Evolutionary conservation across 2,113 vertebrate genomes (phyloP), one percentile per base, ranked within the genome.

Genomic region (Anoura caudifer): DNA sequence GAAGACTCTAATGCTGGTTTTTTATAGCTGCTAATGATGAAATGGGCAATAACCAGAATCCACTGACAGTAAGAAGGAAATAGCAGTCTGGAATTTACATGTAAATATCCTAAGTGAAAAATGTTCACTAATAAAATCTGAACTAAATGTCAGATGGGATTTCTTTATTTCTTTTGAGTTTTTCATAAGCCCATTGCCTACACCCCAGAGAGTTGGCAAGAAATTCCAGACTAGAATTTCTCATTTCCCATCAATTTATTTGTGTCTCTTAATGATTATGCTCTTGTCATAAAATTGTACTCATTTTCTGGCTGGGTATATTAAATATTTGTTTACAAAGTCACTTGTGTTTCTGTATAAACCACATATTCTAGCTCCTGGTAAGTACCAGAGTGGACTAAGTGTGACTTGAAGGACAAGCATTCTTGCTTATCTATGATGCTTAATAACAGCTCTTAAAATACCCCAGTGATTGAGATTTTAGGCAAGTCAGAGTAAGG

Each of bases 11-110:
- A 22, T 4, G 7, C 63, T 92, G 80, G 31, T 43, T 88, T 95
- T 94, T 86, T 96, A 91, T 10, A 92, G 72, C 41, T 91, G 33
- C 16, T 85, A 80, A 80, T 95, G 85, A 92, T 85, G 91, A 92
- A 95, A 63, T 87, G n/a, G 33, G 20, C 50, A 98, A 91, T 96
- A 95, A 94, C 28, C 69, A 95, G 79, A 94, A 93, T 94, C n/a
- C 47, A 86, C 20, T 91, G 86, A 69, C 54, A 86, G 20, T 72
- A 52, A 86, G 73, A 91, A 96, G 61, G 19, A 94, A 93, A 82
- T 33, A 67, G 26, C 15, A 88, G 45, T 86, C 54, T 93, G 73
- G 19, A 80, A 95, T 96, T 95, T 96, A 80, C 72, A 89, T 88
- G 45, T 86, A 31, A 95, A 92, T 65, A 82, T 94, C 17, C 15